Conservation (phyloP, 2,888 invertebrate genomes). For the Callinectes sapidus region DNA sequence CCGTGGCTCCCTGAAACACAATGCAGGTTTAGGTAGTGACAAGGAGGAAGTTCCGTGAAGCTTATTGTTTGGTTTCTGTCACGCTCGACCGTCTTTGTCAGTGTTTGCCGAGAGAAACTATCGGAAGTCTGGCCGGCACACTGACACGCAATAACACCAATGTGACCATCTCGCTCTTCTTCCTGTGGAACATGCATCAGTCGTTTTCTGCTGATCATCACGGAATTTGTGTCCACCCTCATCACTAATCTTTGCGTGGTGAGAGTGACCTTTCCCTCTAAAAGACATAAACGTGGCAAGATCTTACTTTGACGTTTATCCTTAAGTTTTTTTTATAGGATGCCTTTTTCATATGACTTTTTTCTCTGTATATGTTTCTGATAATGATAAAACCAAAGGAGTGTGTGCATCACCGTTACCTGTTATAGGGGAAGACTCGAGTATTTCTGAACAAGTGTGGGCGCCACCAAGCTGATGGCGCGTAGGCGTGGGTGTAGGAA, state of each 20-base stretch:
- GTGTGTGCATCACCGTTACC: not conserved
- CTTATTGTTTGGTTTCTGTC: not conserved
- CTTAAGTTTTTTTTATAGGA: not conserved
- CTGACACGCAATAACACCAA: not conserved
- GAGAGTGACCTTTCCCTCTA: not conserved
- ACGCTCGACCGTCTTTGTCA: not conserved
- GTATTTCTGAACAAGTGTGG: not conserved
- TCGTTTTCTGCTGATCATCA: not conserved
- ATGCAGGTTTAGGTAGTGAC: not conserved
- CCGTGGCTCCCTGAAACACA: not conserved
- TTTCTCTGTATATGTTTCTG: not conserved
- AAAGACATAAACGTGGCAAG: not conserved
- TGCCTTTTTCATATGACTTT: not conserved
- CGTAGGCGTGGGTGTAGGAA: not conserved
- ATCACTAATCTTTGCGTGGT: not conserved
- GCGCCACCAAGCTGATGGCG: not conserved
- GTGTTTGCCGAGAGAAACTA: not conserved
- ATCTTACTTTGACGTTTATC: not conserved
- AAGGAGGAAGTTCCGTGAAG: not conserved
- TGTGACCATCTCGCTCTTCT: not conserved
- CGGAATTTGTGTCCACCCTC: not conserved
- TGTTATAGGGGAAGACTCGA: not conserved
- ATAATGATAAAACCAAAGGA: not conserved
- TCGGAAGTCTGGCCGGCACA: conserved; percentile 5
- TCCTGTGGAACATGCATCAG: not conserved